Conservation (phyloP, 2,888 invertebrate genomes). For the Hemaris fuciformis region DNA sequence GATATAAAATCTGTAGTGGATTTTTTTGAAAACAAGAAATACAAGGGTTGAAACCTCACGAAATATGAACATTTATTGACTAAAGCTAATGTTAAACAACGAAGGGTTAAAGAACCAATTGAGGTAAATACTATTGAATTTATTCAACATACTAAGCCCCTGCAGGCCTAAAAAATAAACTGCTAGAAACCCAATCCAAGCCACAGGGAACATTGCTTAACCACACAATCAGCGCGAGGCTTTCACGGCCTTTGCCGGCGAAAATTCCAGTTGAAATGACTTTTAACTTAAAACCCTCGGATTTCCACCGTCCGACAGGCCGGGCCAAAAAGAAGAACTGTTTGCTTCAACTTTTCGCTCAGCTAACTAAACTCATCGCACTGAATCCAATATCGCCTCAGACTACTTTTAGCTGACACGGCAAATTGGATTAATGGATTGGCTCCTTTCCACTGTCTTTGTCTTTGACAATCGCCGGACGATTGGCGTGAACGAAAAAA, state of each 20-base stretch:
- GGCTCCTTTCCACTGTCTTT: constrained; percentile 35
- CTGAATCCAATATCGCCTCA: constrained; percentile 14
- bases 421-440: constrained; percentile 58
- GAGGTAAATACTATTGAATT: background rate
- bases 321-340: background rate
- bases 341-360: background rate
- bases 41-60: too few relatives aligned
- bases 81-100: background rate
- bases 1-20: too few relatives aligned
- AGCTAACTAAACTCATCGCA: constrained; percentile 5
- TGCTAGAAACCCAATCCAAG: background rate
- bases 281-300: constrained; percentile 1
- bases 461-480: constrained; percentile 20
- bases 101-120: background rate
- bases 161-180: background rate
- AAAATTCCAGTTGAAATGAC: constrained; percentile 8
- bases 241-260: background rate
- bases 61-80: too few relatives aligned
- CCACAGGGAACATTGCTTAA: background rate
- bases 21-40: too few relatives aligned
- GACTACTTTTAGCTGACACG: constrained; percentile 41
- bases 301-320: background rate
- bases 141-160: background rate
- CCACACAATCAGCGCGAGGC: constrained; percentile 1
- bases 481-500: background rate